Conservation (phyloP, 2,113 vertebrate species). For the Ophiodon elongatus region DNA sequence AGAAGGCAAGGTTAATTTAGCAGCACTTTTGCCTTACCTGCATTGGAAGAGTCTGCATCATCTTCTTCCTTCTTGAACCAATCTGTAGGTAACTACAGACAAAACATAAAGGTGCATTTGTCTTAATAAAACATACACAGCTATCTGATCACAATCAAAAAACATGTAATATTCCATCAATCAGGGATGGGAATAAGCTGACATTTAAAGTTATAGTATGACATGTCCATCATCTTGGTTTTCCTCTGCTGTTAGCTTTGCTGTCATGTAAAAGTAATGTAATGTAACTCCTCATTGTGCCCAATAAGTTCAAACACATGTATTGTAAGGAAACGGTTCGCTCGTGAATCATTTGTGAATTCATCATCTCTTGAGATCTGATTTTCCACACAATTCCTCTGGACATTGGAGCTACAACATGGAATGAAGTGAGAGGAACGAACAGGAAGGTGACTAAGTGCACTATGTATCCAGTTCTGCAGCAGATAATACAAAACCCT, state of each 20-base stretch:
- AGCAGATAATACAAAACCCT: neutral
- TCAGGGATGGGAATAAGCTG: neutral
- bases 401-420: neutral
- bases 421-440: neutral
- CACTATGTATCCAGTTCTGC: neutral
- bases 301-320: neutral
- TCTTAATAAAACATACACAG: neutral
- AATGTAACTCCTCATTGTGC: neutral
- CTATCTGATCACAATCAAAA: no score
- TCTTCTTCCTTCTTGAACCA: slow-evolving; percentile 89
- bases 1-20: neutral
- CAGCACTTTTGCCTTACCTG: slow-evolving; percentile 80
- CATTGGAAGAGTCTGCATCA: slow-evolving; percentile 81
- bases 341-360: neutral
- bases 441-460: neutral
- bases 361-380: neutral
- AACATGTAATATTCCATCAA: neutral
- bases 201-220: neutral
- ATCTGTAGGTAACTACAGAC: slow-evolving; percentile 91
- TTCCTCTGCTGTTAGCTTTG: neutral
- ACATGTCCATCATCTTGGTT: neutral
- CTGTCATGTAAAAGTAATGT: neutral
- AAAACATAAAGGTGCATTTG: slow-evolving; percentile 23
- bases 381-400: neutral
- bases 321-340: neutral